Base-by-base conservation (phyloP, 1,140 invertebrate species). In the Eupeodes corollae region DNA sequence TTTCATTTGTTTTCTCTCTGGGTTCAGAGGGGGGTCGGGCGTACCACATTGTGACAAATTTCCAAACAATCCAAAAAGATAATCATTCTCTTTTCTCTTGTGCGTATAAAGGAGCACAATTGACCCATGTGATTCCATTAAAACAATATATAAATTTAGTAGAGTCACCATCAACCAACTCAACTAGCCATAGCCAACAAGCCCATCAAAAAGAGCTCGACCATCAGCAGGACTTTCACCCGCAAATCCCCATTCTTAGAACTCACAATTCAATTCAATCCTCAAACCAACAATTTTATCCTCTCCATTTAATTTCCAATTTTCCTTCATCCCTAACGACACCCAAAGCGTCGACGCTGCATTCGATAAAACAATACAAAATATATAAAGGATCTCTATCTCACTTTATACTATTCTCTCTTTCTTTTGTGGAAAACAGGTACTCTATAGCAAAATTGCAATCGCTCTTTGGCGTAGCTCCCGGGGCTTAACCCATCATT, bases 391-490 rank as follows among this genome's bases (percentile, higher is more conserved):
- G n/a, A n/a, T n/a, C n/a, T n/a, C n/a, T 26, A 26, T 26, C 21
- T 26, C 21, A 5, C 8, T 26, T 26, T 5, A 5, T 5, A 26
- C 21, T 5, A 26, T 8, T 26, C 21, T 26, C 8, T 26, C 21
- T 5, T 26, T 8, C 21, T 5, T 5, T 26, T 8, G 3, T 5
- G 8, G 8, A 26, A 26, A 26, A 40, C 64, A 81, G 79, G 73
- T 80, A 33, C 50, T 83, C 1, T 88, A 88, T 55, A 82, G 80
- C 42, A 74, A 79, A 51, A 86, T 87, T 49, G 83, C 82, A 5
- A 73, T 86, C 11, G 80, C 78, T 0, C 60, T 88, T 15, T 86
- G 84, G 83, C 75, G 75, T 52, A 83, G 79, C 52, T 79, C 78
- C 0, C 71, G 75, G 18, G 74, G 76, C 9, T 60, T 80, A 10